Conservation (phyloP, 2,797 vertebrate genomes). For the Lithobates pipiens region DNA sequence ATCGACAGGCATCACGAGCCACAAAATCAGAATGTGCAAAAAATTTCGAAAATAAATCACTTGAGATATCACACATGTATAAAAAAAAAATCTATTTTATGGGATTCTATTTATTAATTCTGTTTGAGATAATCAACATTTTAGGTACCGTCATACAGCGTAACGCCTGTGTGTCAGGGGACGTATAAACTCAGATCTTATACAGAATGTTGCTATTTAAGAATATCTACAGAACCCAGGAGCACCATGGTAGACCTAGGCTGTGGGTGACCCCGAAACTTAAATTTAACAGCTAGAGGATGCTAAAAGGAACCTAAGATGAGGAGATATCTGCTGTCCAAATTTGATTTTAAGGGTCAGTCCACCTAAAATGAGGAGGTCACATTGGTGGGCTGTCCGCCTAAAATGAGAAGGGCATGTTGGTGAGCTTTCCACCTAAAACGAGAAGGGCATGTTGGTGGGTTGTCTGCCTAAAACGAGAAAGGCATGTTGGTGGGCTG, state of each 20-base stretch:
- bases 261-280: background rate
- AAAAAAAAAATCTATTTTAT: constrained; percentile 15
- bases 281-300: background rate
- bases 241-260: too few relatives aligned
- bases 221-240: constrained; percentile 10
- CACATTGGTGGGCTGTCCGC: too few relatives aligned
- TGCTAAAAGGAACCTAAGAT: background rate
- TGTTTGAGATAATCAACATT: background rate
- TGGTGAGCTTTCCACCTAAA: too few relatives aligned
- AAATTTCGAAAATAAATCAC: constrained; percentile 18
- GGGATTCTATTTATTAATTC: background rate
- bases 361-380: too few relatives aligned
- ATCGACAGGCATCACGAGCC: constrained; percentile 24
- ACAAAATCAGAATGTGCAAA: constrained; percentile 55
- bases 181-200: background rate
- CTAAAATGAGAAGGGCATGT: too few relatives aligned
- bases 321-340: too few relatives aligned
- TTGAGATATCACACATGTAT: constrained; percentile 27
- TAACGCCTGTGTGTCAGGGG: constrained; percentile 3
- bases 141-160: constrained; percentile 20
- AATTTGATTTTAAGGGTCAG: too few relatives aligned
- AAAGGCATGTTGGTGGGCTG: too few relatives aligned
- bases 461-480: too few relatives aligned
- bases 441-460: too few relatives aligned
- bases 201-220: background rate